phyloP scores from a whole-genome alignment of 2,797 vertebrate genomes.

The Ficedula albicollis region DNA sequence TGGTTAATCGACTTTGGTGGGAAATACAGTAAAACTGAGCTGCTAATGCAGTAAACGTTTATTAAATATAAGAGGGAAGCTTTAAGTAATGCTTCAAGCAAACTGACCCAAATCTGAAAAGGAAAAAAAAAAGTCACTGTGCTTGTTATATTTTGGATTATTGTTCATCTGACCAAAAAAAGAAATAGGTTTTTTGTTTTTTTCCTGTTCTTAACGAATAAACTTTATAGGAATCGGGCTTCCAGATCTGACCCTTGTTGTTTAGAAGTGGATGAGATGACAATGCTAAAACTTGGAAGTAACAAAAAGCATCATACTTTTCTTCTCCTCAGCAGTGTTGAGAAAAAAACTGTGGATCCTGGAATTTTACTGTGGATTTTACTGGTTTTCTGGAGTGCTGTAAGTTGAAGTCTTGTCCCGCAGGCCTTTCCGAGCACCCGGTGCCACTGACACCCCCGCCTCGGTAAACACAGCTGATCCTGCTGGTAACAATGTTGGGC shows the following conservation, averaged over 20 bases:
- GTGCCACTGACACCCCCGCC: not conserved
- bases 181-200: not conserved
- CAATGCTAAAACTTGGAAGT: not conserved
- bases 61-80: not conserved
- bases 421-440: not conserved
- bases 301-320: constrained; percentile 27
- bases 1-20: not conserved
- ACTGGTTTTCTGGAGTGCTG: constrained; percentile 27
- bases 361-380: constrained; percentile 36
- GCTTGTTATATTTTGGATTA: constrained; percentile 2
- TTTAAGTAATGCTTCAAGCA: constrained; percentile 12
- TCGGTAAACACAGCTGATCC: not conserved
- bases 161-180: not conserved
- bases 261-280: constrained; percentile 51
- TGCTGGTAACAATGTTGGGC: not conserved
- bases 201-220: not conserved
- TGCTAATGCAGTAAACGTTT: not conserved
- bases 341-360: constrained; percentile 23
- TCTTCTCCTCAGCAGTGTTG: constrained; percentile 15
- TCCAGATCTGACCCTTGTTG: not conserved
- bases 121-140: not conserved
- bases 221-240: constrained; percentile 31
- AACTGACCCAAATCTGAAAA: not conserved
- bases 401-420: not conserved
- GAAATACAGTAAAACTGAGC: not conserved